Percentiles rank a stretch among this genome's conserved stretches.
phyloP scores from a whole-genome alignment of 2,797 vertebrate genomes.

The Acanthurus lineatus region DNA sequence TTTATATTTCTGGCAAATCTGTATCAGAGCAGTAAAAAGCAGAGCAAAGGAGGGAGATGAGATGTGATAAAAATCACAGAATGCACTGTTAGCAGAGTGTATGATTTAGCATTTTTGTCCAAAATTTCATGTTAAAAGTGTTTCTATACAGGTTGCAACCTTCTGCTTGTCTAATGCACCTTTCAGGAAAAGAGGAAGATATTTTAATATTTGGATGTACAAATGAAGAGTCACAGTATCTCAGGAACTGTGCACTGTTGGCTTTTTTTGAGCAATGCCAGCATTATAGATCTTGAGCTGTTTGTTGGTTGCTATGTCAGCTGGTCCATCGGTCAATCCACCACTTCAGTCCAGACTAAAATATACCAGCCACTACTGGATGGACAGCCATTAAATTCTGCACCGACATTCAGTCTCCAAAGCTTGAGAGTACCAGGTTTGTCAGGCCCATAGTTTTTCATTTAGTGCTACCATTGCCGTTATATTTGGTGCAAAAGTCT shows the following conservation, averaged over 20 bases:
- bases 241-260: background rate
- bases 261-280: background rate
- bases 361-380: no score
- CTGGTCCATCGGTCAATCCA: background rate
- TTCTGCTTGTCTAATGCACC: background rate
- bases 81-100: background rate
- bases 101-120: conserved; percentile 9
- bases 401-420: no score
- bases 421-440: no score
- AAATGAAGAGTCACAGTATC: background rate
- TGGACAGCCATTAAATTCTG: no score
- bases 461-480: no score
- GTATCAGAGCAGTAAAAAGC: conserved; percentile 5
- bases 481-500: no score
- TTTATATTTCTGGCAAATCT: conserved; percentile 26
- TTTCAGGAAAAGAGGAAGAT: background rate
- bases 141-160: background rate
- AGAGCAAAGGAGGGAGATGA: background rate
- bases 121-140: background rate
- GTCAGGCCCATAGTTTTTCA: no score
- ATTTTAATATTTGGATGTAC: background rate
- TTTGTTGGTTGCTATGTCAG: background rate
- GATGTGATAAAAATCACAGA: background rate
- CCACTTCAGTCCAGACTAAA: no score
- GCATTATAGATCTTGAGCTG: no score